These are phyloP conservation scores for Zalophus californianus DNA, from an alignment of 2,797 vertebrate species.

Conservation along the genomic window DNA sequence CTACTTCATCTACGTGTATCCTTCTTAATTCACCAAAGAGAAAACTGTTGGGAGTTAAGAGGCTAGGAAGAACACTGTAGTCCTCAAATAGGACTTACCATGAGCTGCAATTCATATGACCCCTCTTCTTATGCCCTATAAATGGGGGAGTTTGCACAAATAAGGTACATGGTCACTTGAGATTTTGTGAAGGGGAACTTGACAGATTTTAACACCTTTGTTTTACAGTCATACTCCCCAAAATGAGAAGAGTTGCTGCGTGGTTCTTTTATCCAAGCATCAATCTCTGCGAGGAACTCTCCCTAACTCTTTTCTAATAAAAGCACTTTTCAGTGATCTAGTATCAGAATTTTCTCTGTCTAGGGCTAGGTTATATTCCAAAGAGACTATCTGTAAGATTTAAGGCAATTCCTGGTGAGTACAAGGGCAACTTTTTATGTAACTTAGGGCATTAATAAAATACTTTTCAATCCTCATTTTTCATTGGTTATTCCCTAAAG, in stretches of 20 bases:
- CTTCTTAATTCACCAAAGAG: background rate
- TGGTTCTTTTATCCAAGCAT: background rate
- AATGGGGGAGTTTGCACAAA: background rate
- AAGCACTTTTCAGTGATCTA: background rate
- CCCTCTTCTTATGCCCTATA: background rate
- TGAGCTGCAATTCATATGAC: background rate
- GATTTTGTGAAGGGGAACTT: background rate
- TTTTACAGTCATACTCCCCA: background rate
- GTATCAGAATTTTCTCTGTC: background rate
- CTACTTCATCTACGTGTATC: background rate
- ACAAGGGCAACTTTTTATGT: background rate
- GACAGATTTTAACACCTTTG: background rate
- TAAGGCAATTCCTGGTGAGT: background rate
- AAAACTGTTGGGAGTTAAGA: background rate
- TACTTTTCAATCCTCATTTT: slow-evolving; percentile 48
- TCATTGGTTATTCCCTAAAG: background rate
- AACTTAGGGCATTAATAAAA: background rate
- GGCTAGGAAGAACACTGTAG: background rate
- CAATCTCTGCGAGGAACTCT: background rate
- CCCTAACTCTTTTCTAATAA: background rate
- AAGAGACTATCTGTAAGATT: background rate
- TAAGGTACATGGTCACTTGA: background rate
- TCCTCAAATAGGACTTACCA: background rate
- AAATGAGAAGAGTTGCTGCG: background rate
- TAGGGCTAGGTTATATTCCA: background rate